These are phyloP conservation scores for Rhynchopsitta pachyrhyncha DNA, from an alignment of 2,113 vertebrate genomes.

Conservation along the genomic window DNA sequence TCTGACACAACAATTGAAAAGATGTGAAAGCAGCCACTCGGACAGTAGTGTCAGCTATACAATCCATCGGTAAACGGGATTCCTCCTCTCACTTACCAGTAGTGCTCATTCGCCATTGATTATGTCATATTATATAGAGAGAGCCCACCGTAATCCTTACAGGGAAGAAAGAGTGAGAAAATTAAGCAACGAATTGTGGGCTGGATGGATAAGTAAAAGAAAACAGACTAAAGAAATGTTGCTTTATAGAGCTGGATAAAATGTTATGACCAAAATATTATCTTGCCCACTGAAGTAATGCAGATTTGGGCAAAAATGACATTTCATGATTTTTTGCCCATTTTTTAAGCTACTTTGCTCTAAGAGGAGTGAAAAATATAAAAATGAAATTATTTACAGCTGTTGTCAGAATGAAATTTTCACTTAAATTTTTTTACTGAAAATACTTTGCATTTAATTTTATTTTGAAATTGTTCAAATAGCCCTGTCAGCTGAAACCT, in stretches of 20 bases:
- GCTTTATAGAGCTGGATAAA: background rate
- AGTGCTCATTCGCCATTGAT: background rate
- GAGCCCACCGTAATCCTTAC: background rate
- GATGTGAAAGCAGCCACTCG: constrained; percentile 2
- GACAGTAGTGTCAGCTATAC: background rate
- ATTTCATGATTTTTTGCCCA: background rate
- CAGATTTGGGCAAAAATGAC: background rate
- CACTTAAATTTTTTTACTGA: background rate
- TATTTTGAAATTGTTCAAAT: background rate
- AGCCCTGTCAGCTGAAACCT: background rate
- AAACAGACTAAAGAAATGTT: background rate
- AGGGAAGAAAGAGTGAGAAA: background rate
- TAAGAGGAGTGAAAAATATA: background rate
- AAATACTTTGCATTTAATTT: background rate
- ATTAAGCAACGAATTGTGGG: background rate
- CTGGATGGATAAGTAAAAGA: background rate
- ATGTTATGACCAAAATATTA: background rate
- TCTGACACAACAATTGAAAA: constrained; percentile 82
- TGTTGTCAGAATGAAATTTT: background rate
- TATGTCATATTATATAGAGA: background rate
- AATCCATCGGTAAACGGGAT: background rate
- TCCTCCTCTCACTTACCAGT: background rate
- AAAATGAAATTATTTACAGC: background rate
- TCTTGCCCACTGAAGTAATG: background rate
- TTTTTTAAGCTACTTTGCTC: background rate